phyloP scores from a whole-genome alignment of 2,113 vertebrate genomes.

The Acanthochromis polyacanthus region DNA sequence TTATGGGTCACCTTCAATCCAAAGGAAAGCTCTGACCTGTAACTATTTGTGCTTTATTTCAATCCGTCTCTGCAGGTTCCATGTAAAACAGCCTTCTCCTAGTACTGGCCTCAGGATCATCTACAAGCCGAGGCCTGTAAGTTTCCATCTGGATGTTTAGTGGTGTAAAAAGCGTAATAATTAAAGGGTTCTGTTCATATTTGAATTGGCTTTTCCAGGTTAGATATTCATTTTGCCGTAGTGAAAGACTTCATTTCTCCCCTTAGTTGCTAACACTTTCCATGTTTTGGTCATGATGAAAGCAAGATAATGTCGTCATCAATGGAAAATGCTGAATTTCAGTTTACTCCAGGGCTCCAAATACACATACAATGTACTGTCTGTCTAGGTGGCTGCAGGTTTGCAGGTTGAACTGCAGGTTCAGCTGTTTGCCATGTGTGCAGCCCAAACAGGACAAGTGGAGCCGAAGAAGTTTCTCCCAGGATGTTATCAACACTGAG shows the following conservation, averaged over 20 bases:
- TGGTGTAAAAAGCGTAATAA: background rate
- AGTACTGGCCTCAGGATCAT: conserved; percentile 87
- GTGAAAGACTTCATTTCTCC: too few species aligned
- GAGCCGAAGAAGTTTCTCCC: conserved; percentile 74
- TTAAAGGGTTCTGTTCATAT: background rate
- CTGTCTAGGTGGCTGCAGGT: conserved; percentile 89
- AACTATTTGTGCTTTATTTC: conserved; percentile 37
- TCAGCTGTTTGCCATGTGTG: conserved; percentile 86
- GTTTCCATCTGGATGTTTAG: conserved; percentile 61
- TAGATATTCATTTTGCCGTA: background rate
- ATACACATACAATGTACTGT: background rate
- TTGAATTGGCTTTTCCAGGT: background rate
- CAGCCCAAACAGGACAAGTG: conserved; percentile 58
- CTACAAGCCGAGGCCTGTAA: conserved; percentile 89
- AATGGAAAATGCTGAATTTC: background rate
- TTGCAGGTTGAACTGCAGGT: conserved; percentile 87
- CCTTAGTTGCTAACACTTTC: too few species aligned
- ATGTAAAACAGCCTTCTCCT: conserved; percentile 88
- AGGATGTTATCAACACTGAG: conserved; percentile 88
- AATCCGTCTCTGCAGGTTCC: conserved; percentile 83
- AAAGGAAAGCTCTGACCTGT: conserved; percentile 37
- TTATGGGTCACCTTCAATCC: conserved; percentile 53
- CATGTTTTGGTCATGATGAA: too few species aligned
- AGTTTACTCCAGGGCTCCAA: background rate
- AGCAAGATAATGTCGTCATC: background rate